Evolutionary conservation across 2,113 vertebrate genomes (phyloP).

Genomic region (rabbit (Oryctolagus cuniculus)): DNA sequence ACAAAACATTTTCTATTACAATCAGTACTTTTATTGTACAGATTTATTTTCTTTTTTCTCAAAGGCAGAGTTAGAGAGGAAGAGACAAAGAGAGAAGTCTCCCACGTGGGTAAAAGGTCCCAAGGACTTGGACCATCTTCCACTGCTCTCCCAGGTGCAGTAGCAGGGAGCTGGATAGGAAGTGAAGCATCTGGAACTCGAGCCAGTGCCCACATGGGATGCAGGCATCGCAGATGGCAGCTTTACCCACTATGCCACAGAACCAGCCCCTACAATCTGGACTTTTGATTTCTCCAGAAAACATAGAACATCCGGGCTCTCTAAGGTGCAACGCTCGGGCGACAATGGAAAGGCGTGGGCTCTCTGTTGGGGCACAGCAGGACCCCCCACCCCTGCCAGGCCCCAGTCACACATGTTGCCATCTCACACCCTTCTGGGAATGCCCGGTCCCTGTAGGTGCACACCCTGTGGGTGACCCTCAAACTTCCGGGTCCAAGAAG

Average conservation of each 20-base stretch:
- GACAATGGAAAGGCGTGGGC: rapidly evolving
- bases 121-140: too few relatives aligned
- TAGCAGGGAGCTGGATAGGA: too few relatives aligned
- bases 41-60: too few relatives aligned
- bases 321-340: neutral
- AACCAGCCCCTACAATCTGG: neutral
- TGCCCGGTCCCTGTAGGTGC: neutral
- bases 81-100: too few relatives aligned
- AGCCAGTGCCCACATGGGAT: too few relatives aligned
- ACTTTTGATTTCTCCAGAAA: neutral
- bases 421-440: neutral
- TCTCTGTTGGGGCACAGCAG: neutral
- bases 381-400: neutral
- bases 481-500: neutral
- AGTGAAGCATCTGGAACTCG: too few relatives aligned
- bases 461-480: neutral
- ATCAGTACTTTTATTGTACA: neutral
- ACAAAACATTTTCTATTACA: neutral
- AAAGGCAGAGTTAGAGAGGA: too few relatives aligned
- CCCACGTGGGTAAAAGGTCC: too few relatives aligned
- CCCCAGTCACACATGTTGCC: rapidly evolving
- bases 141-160: too few relatives aligned
- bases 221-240: too few relatives aligned
- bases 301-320: neutral
- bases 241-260: too few relatives aligned